These are phyloP conservation scores for Dermatemys mawii DNA, from an alignment of 2,113 vertebrate genomes.

Conservation along the genomic window DNA sequence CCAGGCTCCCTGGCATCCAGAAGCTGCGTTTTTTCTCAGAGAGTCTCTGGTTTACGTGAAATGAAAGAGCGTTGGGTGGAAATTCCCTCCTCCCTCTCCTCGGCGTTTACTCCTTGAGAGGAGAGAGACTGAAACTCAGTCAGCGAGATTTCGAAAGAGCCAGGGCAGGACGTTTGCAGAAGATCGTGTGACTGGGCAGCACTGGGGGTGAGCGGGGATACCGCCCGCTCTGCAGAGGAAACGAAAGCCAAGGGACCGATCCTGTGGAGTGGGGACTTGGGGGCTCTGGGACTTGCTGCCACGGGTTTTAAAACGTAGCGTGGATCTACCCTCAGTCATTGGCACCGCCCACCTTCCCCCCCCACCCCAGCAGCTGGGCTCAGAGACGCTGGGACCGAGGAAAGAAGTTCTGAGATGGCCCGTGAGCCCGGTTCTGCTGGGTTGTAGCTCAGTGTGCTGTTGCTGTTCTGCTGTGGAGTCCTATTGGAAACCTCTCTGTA, in stretches of 20 bases:
- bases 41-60: neutral
- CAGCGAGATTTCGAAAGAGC: neutral
- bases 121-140: neutral
- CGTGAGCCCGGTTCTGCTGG: neutral
- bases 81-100: neutral
- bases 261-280: neutral
- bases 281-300: neutral
- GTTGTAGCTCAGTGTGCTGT: neutral
- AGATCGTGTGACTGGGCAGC: neutral
- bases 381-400: neutral
- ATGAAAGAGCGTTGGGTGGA: neutral
- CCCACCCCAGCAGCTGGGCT: neutral
- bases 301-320: neutral
- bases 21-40: neutral
- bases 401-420: neutral
- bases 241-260: neutral
- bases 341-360: neutral
- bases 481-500: neutral
- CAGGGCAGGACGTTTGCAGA: neutral
- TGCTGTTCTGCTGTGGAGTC: neutral
- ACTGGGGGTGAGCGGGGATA: rapidly evolving
- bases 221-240: neutral
- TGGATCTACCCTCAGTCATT: neutral
- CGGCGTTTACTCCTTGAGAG: neutral
- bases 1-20: neutral